phyloP scores from a whole-genome alignment of 2,113 vertebrate species.

The Ptilonorhynchus violaceus region DNA sequence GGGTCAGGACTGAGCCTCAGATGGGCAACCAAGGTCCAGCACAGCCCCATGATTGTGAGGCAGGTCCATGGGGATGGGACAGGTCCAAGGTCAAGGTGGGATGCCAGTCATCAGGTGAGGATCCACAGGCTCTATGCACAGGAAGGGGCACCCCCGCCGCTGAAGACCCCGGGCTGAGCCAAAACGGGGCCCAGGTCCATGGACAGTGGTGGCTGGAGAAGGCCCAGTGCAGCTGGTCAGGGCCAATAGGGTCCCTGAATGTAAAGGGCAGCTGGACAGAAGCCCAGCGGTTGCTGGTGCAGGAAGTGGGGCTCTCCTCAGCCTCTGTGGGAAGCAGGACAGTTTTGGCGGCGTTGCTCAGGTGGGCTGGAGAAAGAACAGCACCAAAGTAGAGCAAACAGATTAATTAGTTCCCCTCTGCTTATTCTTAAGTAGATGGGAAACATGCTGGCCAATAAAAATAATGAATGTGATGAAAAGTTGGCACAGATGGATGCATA shows the following conservation, averaged over 20 bases:
- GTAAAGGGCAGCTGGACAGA: background rate
- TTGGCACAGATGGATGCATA: conserved; percentile 14
- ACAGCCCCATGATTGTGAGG: accelerated
- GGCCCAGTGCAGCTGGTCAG: background rate
- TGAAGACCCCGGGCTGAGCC: accelerated
- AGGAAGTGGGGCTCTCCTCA: background rate
- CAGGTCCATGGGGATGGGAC: background rate
- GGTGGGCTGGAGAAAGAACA: background rate
- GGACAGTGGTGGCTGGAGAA: accelerated
- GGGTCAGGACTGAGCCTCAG: background rate
- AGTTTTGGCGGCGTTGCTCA: background rate
- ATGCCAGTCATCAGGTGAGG: accelerated
- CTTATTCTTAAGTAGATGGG: conserved; percentile 21
- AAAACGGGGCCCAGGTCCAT: accelerated
- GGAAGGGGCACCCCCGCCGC: background rate
- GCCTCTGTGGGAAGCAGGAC: background rate
- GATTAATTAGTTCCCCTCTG: background rate
- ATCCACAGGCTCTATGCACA: accelerated
- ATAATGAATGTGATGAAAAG: background rate
- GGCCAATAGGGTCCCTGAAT: too few species aligned
- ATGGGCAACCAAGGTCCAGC: background rate
- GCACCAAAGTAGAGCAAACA: background rate
- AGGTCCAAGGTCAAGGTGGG: background rate
- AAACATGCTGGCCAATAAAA: conserved; percentile 22
- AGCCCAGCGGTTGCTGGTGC: accelerated